phyloP scores from a whole-genome alignment of 1,140 invertebrate genomes.

The Caenorhabditis tropicalis region DNA sequence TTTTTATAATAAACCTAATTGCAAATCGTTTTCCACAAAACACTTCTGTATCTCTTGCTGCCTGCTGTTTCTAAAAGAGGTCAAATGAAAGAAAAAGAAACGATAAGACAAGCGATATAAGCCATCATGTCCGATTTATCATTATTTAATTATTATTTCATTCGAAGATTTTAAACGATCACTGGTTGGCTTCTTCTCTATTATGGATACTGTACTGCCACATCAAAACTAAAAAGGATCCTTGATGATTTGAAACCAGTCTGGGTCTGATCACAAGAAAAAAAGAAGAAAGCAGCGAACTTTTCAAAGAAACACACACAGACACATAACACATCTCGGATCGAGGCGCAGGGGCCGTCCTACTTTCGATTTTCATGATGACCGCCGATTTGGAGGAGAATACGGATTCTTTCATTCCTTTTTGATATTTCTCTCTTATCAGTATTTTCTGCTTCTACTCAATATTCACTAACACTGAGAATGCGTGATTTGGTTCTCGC shows the following conservation, averaged over 20 bases:
- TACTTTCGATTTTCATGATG: slow-evolving; percentile 36
- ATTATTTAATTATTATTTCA: not conserved
- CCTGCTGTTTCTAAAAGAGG: slow-evolving; percentile 29
- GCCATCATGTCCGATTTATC: slow-evolving; percentile 28
- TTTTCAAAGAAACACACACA: slow-evolving; percentile 25
- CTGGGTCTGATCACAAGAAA: not conserved
- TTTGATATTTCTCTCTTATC: slow-evolving; percentile 29
- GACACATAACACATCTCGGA: slow-evolving; percentile 25
- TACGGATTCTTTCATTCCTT: slow-evolving; percentile 22
- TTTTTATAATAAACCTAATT: slow-evolving; percentile 34
- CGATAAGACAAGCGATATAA: not conserved
- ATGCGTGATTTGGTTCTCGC: not conserved
- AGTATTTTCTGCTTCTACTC: not conserved
- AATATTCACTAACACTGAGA: not conserved
- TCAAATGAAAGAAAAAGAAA: not conserved
- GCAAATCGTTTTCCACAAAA: not conserved
- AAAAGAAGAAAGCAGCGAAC: not conserved
- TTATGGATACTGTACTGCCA: slow-evolving; percentile 5
- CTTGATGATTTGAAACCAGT: slow-evolving; percentile 20
- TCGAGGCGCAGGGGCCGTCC: slow-evolving; percentile 7
- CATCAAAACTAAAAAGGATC: not conserved
- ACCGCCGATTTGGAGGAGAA: slow-evolving; percentile 21
- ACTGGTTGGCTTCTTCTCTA: not conserved
- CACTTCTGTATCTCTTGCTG: slow-evolving; percentile 16
- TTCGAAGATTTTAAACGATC: not conserved